These are phyloP conservation scores for Escarpia spicata DNA, from an alignment of 2,888 invertebrate genomes.

Conservation along the genomic window DNA sequence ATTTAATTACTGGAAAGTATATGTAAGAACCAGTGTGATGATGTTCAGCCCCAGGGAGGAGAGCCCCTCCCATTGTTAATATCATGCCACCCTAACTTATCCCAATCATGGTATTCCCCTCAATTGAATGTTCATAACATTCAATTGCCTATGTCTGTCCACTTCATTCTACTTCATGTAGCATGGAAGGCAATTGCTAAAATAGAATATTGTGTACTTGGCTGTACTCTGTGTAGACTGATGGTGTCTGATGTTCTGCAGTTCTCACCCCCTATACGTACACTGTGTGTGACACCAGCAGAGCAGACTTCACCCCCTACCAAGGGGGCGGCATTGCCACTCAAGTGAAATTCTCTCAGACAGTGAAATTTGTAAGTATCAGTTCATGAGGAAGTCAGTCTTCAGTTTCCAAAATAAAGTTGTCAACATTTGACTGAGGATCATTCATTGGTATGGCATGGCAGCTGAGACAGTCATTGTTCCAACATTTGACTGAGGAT, in stretches of 20 bases:
- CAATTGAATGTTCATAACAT: too few species aligned
- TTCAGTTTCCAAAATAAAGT: neutral
- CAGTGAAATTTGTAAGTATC: conserved; percentile 56
- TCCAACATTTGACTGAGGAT: too few species aligned
- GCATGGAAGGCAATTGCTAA: neutral
- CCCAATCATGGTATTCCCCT: too few species aligned
- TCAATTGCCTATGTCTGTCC: too few species aligned
- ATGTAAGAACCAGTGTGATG: too few species aligned
- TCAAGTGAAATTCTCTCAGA: conserved; percentile 57
- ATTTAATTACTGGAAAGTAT: neutral
- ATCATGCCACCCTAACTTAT: too few species aligned
- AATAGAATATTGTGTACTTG: neutral
- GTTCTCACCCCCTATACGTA: conserved; percentile 53
- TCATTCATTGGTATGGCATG: too few species aligned
- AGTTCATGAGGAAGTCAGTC: neutral
- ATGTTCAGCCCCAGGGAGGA: too few species aligned
- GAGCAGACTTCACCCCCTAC: conserved; percentile 51
- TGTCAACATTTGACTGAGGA: neutral
- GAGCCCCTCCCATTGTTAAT: too few species aligned
- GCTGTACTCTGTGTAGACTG: neutral
- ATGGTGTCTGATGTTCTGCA: neutral
- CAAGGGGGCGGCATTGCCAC: conserved; percentile 58
- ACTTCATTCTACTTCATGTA: too few species aligned
- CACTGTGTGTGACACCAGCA: conserved; percentile 60
- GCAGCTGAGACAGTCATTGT: too few species aligned